These are phyloP conservation scores for Onychostoma macrolepis DNA, from an alignment of 2,113 vertebrate genomes.

Conservation along the genomic window DNA sequence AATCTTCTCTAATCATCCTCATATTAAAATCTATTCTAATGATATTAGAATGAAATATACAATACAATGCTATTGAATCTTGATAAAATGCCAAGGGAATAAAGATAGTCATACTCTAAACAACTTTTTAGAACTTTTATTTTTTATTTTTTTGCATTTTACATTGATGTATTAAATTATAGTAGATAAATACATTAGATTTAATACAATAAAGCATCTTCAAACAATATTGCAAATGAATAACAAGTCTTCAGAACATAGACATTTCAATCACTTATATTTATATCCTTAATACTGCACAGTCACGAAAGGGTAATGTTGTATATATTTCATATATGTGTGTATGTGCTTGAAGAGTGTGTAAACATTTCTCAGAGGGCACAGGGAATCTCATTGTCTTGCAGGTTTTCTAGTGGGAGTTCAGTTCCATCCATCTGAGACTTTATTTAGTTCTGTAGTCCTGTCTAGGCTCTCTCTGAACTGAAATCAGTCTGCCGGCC, in stretches of 20 bases:
- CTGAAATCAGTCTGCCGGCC: conserved; percentile 84
- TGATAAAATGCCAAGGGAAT: neutral
- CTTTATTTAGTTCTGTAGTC: conserved; percentile 79
- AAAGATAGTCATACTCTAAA: neutral
- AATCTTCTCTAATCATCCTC: conserved; percentile 3
- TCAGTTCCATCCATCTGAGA: conserved; percentile 75
- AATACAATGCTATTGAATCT: neutral
- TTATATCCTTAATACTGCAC: neutral
- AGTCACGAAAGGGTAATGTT: neutral
- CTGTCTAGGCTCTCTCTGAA: conserved; percentile 72
- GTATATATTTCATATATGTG: neutral
- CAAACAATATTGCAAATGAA: neutral
- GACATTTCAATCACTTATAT: neutral
- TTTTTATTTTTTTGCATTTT: neutral
- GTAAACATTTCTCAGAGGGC: conserved; percentile 57
- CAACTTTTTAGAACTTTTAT: neutral
- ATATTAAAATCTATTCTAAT: conserved; percentile 16
- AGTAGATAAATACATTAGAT: neutral
- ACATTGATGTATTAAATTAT: neutral
- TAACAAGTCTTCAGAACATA: neutral
- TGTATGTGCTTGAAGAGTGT: conserved; percentile 39
- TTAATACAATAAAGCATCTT: neutral
- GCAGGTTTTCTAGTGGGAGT: conserved; percentile 66
- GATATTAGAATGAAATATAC: neutral
- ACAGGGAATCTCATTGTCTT: conserved; percentile 65